phyloP scores from a whole-genome alignment of 2,888 invertebrate genomes.

The Nemapogon koenigi region DNA sequence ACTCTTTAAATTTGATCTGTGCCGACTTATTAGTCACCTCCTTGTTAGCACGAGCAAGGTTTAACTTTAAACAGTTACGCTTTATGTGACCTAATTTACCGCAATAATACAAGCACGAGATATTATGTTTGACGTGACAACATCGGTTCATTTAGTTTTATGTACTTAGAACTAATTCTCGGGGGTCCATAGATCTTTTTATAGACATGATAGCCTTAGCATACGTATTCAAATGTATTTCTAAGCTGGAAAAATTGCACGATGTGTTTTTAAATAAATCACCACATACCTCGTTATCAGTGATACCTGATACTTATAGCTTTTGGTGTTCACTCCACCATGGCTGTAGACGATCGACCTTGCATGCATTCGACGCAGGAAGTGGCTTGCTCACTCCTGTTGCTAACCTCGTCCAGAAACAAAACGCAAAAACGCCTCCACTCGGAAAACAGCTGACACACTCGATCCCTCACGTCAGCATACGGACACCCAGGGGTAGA shows the following conservation, averaged over 20 bases:
- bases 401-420: slow-evolving; percentile 15
- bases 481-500: slow-evolving; percentile 11
- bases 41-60: not conserved
- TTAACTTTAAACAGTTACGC: no score
- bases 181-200: not conserved
- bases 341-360: slow-evolving; percentile 13
- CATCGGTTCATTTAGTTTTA: no score
- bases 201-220: not conserved
- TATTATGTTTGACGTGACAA: no score
- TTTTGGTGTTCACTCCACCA: slow-evolving; percentile 15
- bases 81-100: not conserved
- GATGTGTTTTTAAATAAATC: slow-evolving; percentile 10
- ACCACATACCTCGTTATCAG: slow-evolving; percentile 15
- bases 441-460: slow-evolving; percentile 10
- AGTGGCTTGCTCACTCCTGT: slow-evolving; percentile 14
- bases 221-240: not conserved
- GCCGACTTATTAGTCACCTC: no score
- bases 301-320: slow-evolving; percentile 17
- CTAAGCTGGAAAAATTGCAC: not conserved
- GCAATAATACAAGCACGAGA: no score
- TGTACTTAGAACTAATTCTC: no score
- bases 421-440: slow-evolving; percentile 12
- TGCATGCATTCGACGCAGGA: slow-evolving; percentile 14
- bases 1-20: no score
- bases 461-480: slow-evolving; percentile 10